A percentile compares a stretch with the other conserved stretches of the same genome.
Conservation (phyloP, 2,888 invertebrate species). For the Athalia rosae region DNA sequence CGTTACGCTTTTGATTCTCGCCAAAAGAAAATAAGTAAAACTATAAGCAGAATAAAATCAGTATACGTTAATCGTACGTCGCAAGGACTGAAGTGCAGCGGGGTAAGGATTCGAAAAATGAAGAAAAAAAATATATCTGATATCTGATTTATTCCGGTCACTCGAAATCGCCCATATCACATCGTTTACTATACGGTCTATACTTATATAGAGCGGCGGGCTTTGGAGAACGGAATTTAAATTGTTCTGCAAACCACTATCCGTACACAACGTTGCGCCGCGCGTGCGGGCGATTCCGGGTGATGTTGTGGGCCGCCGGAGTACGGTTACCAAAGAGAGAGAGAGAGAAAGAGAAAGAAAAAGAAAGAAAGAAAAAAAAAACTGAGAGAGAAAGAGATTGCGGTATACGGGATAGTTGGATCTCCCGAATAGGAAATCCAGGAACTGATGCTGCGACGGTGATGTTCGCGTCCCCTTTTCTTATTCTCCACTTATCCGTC, state of each 20-base stretch:
- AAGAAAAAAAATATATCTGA: neutral
- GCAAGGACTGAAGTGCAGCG: too few species aligned
- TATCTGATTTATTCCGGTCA: slow-evolving; percentile 13
- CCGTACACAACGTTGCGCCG: neutral
- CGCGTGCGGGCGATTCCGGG: neutral
- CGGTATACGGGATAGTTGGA: slow-evolving; percentile 40
- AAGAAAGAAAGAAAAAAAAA: neutral
- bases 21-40: neutral
- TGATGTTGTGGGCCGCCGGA: neutral
- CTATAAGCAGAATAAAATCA: neutral
- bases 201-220: too few species aligned
- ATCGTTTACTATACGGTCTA: too few species aligned
- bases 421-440: slow-evolving; percentile 45
- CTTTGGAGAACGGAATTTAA: slow-evolving; percentile 8
- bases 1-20: neutral
- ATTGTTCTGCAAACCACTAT: slow-evolving; percentile 20
- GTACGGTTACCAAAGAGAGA: slow-evolving; percentile 26
- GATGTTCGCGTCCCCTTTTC: neutral
- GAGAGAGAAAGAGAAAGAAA: neutral
- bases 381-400: slow-evolving; percentile 1
- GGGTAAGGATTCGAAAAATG: neutral
- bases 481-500: neutral
- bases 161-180: neutral
- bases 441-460: slow-evolving; percentile 22
- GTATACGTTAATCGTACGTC: neutral